Percentiles rank a stretch among this genome's conserved stretches.
Conservation (phyloP, 1,140 invertebrate genomes). For the Helicoverpa zea region DNA sequence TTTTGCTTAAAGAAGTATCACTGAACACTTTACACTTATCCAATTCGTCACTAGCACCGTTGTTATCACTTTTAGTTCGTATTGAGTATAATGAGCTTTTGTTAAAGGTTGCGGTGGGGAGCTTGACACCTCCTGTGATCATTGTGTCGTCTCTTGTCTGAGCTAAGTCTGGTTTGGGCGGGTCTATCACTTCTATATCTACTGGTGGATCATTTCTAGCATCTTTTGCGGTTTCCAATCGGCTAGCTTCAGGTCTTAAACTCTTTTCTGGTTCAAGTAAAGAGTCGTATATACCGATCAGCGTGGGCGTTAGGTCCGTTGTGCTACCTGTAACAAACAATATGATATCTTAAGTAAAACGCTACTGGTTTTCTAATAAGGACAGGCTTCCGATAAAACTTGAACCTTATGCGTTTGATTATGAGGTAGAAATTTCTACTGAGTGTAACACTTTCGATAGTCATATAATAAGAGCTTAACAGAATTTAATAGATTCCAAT, state of each 20-base stretch:
- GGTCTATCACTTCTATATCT: conserved; percentile 45
- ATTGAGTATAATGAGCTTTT: conserved; percentile 80
- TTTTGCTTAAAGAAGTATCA: conserved; percentile 55
- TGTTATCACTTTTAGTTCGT: conserved; percentile 82
- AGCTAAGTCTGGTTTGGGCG: neutral
- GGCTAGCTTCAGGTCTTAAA: conserved; percentile 68
- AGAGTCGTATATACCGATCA: conserved; percentile 88
- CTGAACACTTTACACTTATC: conserved; percentile 66
- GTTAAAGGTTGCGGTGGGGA: conserved; percentile 77
- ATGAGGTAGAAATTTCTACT: conserved; percentile 13
- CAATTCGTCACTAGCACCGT: conserved; percentile 75
- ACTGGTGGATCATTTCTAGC: conserved; percentile 82
- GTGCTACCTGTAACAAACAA: conserved; percentile 87
- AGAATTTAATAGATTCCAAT: conserved; percentile 9
- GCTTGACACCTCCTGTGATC: conserved; percentile 81
- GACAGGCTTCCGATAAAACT: neutral
- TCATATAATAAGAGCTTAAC: neutral
- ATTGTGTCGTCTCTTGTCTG: conserved; percentile 59
- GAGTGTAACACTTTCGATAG: neutral
- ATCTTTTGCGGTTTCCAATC: conserved; percentile 81
- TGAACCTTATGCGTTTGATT: neutral
- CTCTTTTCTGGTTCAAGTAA: conserved; percentile 79
- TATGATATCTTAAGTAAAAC: conserved; percentile 39
- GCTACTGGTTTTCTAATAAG: conserved; percentile 9
- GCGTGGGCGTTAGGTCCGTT: conserved; percentile 87